These are phyloP conservation scores for Nibea coibor DNA, from an alignment of 2,113 vertebrate species.

Conservation along the genomic window DNA sequence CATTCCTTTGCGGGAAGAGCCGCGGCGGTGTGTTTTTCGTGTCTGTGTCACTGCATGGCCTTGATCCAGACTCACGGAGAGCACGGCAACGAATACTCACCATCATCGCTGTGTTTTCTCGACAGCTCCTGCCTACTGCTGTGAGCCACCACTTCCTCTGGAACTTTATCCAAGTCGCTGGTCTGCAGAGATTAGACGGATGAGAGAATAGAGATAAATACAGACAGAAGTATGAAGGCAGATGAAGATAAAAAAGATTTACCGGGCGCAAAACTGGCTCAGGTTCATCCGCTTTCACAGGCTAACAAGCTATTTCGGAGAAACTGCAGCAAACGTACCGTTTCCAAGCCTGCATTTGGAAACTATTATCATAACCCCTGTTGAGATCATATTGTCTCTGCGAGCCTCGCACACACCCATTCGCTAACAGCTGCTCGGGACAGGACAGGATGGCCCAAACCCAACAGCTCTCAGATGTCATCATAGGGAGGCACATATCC, in stretches of 20 bases:
- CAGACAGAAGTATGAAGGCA: neutral
- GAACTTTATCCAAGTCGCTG: conserved; percentile 92
- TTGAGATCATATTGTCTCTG: conserved; percentile 62
- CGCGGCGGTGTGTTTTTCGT: conserved; percentile 1
- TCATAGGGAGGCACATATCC: conserved; percentile 30
- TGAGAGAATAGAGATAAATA: neutral
- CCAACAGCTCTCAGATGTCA: conserved; percentile 64
- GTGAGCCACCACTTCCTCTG: conserved; percentile 87
- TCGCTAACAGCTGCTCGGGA: conserved; percentile 69
- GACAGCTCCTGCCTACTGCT: conserved; percentile 83
- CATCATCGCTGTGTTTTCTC: conserved; percentile 92
- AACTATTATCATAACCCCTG: conserved; percentile 73
- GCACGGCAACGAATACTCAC: conserved; percentile 80
- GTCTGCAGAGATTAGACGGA: conserved; percentile 80
- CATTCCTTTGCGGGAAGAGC: conserved; percentile 18
- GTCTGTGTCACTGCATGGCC: conserved; percentile 34
- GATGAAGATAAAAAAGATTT: neutral
- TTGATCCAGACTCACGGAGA: conserved; percentile 38
- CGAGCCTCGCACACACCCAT: conserved; percentile 34
- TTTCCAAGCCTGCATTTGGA: conserved; percentile 62
- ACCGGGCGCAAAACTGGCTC: neutral
- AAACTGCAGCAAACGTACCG: conserved; percentile 44
- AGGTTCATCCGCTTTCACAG: neutral
- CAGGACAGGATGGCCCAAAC: conserved; percentile 50
- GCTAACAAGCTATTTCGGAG: neutral